These are phyloP conservation scores for Colaptes auratus DNA, from an alignment of 2,113 vertebrate species.

Conservation along the genomic window DNA sequence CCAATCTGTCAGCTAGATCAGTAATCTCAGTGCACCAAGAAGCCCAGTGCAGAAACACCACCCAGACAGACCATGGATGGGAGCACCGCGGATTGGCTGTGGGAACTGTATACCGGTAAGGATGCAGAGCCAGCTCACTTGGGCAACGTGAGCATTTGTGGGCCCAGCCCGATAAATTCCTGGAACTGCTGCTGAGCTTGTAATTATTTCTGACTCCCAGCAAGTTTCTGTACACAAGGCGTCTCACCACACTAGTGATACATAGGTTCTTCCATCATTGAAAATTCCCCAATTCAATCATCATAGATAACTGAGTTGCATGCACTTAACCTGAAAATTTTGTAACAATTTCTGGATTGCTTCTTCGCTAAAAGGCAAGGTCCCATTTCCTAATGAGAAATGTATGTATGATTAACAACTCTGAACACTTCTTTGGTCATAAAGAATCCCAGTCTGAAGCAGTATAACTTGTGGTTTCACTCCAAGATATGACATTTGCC, in stretches of 20 bases:
- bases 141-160: fast-evolving
- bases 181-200: neutral
- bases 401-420: neutral
- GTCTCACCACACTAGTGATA: fast-evolving
- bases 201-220: neutral
- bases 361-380: neutral
- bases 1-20: neutral
- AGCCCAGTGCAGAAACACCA: neutral
- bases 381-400: neutral
- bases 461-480: neutral
- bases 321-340: neutral
- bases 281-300: neutral
- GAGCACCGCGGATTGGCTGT: fast-evolving
- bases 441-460: neutral
- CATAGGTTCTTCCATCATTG: neutral
- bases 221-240: fast-evolving
- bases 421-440: neutral
- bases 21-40: neutral
- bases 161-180: neutral
- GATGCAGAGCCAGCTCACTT: neutral
- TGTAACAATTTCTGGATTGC: neutral
- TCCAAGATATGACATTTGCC: neutral
- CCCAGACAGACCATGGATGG: fast-evolving
- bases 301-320: neutral
- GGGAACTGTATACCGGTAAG: fast-evolving